Base-by-base conservation (phyloP, 2,888 invertebrate species). In the Pristionchus arcanus region DNA sequence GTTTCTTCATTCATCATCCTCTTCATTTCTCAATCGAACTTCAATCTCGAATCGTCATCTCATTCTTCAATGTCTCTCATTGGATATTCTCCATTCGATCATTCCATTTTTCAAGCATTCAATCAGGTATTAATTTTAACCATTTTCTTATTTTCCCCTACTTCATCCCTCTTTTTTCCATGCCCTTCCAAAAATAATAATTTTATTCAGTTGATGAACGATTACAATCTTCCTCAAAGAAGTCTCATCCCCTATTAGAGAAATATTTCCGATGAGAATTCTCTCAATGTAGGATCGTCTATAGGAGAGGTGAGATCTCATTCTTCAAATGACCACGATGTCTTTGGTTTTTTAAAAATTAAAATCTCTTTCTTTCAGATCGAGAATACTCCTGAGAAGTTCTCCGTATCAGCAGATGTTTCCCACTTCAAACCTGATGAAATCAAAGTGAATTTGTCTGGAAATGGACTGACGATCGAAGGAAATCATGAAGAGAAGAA, bases 381-480 rank as follows among this genome's bases (percentile, higher is more conserved):
- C n/a, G 85, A 92, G 53, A 90, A 85, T 83, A 85, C 84, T 0
- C 31, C 49, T n/a, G 92, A 92, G 37, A 86, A 91, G 25, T 92
- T 92, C 90, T 85, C 90, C n/a, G 87, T 92, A 37, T 87, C 91
- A 2, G 66, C 92, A 11, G 92, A 92, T 86, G 92, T 92, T 49
- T 91, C 91, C 49, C 90, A 91, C 68, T 92, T 92, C 87, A 89
- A 89, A 59, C 92, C 92, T 1, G 91, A 92, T 42, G 92, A 92
- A 71, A 53, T 92, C 63, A 92, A 92, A 42, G 92, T 92, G 63
- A 92, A 90, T 89, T 87, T 92, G 21, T 66, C 87, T 81, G 92
- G 92, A 71, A 90, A 91, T 71, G 90, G 91, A 77, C 63, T 92
- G 31, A 90, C 92, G 55, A 90, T 92, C 77, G 91, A 92, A 90